Percentiles rank a stretch among this genome's conserved stretches.
These are phyloP conservation scores for Anneissia japonica DNA, from an alignment of 35 echinoderm and acorn worm species.

Conservation along the genomic window DNA sequence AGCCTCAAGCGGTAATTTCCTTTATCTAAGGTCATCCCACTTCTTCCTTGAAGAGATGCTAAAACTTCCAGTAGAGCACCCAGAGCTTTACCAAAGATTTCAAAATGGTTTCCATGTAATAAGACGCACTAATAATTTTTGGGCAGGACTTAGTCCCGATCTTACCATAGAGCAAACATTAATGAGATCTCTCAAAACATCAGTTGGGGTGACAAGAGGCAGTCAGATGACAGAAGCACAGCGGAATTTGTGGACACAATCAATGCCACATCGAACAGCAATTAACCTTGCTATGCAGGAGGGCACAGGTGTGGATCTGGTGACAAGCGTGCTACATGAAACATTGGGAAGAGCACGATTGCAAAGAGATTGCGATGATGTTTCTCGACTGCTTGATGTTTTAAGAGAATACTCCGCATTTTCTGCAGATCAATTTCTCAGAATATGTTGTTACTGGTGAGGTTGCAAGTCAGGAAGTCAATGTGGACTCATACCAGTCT, in stretches of 20 bases:
- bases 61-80: slow-evolving; percentile 38
- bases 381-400: slow-evolving; percentile 3
- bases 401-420: not conserved
- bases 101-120: slow-evolving; percentile 51
- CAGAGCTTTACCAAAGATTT: slow-evolving; percentile 46
- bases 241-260: slow-evolving; percentile 35
- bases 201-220: slow-evolving; percentile 40
- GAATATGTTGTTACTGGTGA: slow-evolving; percentile 60
- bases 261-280: slow-evolving; percentile 4
- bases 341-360: slow-evolving; percentile 15
- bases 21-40: not conserved
- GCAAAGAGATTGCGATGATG: slow-evolving; percentile 13
- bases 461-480: slow-evolving; percentile 23
- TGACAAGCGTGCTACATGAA: slow-evolving; percentile 56
- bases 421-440: slow-evolving; percentile 35
- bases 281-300: slow-evolving; percentile 60
- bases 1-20: no score
- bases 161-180: slow-evolving; percentile 60
- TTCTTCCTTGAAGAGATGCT: slow-evolving; percentile 41
- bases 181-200: slow-evolving; percentile 34
- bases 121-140: slow-evolving; percentile 29
- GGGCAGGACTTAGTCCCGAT: slow-evolving; percentile 46
- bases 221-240: slow-evolving; percentile 38
- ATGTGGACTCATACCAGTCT: slow-evolving; percentile 33
- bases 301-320: slow-evolving; percentile 22